Evolutionary conservation across 2,888 invertebrate genomes (phyloP).

Genomic region (Podabrus alpinus): DNA sequence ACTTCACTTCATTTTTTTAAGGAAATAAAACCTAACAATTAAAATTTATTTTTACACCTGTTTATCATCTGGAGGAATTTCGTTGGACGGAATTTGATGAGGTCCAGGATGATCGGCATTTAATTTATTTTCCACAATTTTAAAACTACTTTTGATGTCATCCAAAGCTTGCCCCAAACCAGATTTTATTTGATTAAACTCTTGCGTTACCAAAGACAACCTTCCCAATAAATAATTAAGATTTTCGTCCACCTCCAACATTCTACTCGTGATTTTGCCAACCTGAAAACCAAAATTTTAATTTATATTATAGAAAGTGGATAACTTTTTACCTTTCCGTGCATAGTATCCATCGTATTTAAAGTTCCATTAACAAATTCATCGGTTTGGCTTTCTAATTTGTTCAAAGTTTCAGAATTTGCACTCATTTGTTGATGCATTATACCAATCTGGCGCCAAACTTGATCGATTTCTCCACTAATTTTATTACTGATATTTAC

Average conservation of each 20-base stretch:
- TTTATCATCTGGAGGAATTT: background rate
- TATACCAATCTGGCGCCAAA: slow-evolving; percentile 88
- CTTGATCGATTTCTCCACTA: slow-evolving; percentile 80
- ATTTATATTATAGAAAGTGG: background rate
- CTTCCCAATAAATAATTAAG: slow-evolving; percentile 81
- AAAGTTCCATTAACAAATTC: slow-evolving; percentile 80
- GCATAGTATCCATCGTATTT: slow-evolving; percentile 76
- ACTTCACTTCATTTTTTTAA: background rate
- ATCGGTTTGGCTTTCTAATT: slow-evolving; percentile 77
- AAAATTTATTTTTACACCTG: background rate
- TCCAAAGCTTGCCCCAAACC: slow-evolving; percentile 75
- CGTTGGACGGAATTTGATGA: slow-evolving; percentile 56
- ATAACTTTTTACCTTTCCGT: slow-evolving; percentile 64
- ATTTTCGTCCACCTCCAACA: slow-evolving; percentile 79
- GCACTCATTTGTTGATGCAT: slow-evolving; percentile 84
- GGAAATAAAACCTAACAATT: background rate
- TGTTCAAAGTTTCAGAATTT: slow-evolving; percentile 74
- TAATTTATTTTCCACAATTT: slow-evolving; percentile 63
- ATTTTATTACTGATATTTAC: slow-evolving; percentile 77
- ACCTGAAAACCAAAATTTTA: slow-evolving; percentile 58
- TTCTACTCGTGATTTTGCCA: slow-evolving; percentile 73
- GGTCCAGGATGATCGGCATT: slow-evolving; percentile 64
- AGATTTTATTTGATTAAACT: slow-evolving; percentile 80
- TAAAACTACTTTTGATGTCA: slow-evolving; percentile 69
- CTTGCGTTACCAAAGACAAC: slow-evolving; percentile 79